Conservation (phyloP, 2,797 vertebrate genomes). For the Tapirus indicus region DNA sequence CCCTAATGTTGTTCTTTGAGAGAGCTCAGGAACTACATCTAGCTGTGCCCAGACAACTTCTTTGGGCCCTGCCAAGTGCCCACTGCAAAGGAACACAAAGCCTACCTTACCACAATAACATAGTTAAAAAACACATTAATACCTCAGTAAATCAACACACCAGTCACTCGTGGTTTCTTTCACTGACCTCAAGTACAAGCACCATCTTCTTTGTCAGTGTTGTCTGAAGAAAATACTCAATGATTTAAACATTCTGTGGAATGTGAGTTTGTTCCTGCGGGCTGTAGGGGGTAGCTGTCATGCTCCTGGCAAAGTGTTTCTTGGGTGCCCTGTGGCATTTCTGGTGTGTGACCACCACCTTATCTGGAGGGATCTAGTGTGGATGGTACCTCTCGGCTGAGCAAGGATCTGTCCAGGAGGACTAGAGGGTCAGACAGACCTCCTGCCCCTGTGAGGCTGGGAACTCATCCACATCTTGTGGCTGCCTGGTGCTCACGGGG, state of each 20-base stretch:
- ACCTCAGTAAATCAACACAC: background rate
- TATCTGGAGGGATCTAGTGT: background rate
- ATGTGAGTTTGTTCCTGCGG: background rate
- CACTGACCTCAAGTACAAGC: rapidly evolving
- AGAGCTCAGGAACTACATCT: background rate
- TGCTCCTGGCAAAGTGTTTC: background rate
- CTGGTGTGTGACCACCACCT: background rate
- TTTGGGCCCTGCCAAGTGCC: background rate
- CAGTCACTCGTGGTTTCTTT: background rate
- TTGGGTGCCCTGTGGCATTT: background rate
- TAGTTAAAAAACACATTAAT: background rate
- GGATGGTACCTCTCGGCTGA: background rate
- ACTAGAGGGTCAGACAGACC: background rate
- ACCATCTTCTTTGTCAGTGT: background rate
- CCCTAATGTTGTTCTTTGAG: background rate
- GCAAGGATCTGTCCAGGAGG: background rate
- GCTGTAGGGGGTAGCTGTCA: rapidly evolving
- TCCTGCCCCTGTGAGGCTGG: background rate
- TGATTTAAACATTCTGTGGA: background rate
- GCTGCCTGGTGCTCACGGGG: rapidly evolving
- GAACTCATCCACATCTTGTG: background rate
- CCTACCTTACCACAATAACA: background rate
- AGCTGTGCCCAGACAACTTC: background rate
- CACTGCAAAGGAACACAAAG: background rate
- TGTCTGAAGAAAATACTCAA: too few relatives aligned